Percentiles rank a stretch among this genome's conserved stretches.
Conservation (phyloP, 2,797 vertebrate genomes). For the Arctocebus calabarensis region DNA sequence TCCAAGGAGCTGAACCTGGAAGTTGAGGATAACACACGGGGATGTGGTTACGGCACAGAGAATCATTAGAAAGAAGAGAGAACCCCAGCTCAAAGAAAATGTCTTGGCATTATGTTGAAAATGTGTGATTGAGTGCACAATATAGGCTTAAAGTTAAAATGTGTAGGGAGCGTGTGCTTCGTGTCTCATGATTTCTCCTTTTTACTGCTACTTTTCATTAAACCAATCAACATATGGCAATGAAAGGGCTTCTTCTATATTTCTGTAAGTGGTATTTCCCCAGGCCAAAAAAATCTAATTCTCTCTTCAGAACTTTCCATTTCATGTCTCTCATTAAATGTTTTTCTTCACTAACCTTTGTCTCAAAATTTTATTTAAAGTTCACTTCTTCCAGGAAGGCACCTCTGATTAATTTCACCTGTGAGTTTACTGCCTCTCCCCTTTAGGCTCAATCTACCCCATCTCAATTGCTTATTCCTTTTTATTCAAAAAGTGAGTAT, state of each 20-base stretch:
- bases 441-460: not conserved
- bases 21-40: not conserved
- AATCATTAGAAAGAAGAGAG: not conserved
- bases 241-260: not conserved
- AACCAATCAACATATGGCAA: not conserved
- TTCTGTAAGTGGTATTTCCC: not conserved
- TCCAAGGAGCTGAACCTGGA: not conserved
- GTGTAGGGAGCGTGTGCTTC: not conserved
- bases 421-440: not conserved
- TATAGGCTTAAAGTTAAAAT: not conserved
- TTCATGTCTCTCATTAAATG: not conserved
- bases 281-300: not conserved
- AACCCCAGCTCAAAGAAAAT: not conserved
- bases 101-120: not conserved
- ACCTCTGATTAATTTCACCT: conserved; percentile 17
- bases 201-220: not conserved
- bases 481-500: not conserved
- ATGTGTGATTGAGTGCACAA: not conserved
- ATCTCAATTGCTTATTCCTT: not conserved
- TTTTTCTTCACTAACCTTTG: not conserved
- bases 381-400: not conserved
- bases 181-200: not conserved
- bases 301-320: not conserved
- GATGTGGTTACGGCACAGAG: not conserved
- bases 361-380: not conserved